Base-by-base conservation (phyloP, 2,113 vertebrate genomes). In the Oreochromis tanganicae region DNA sequence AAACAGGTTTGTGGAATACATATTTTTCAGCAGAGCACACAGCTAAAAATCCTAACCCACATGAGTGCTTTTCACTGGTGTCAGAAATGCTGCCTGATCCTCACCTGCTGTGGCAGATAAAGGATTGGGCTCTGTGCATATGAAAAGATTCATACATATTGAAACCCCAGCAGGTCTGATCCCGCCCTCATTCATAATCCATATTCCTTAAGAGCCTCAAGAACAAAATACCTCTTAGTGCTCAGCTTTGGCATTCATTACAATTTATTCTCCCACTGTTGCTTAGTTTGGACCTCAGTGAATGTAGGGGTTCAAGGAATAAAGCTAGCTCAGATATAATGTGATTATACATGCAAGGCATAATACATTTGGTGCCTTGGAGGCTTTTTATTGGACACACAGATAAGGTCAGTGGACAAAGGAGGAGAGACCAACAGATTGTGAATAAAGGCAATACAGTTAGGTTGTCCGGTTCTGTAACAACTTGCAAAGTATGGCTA, bases 91-190 rank as follows among this genome's bases (percentile, higher is more conserved):
- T 88, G 86, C 89, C 85, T 90, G 87, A 56, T 83, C 85, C 79
- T 89, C 91, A 93, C 96, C 95, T 93, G 93, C 95, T 90, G 94
- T 16, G 73, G 78, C 9, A 82, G 50, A 96, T 92, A 96, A 93
- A 93, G 91, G 91, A 78, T 63, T 7, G 12, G 52, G 89, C 83
- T 80, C 19, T 16, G 55, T 88, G 91, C 88, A 94, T 85, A 94
- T 93, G 85, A 94, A 96, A 94, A 94, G 86, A 56, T 87, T 94
- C 92, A 95, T 96, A 89, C 95, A 96, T 95, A 95, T 94, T 95
- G 91, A 95, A 95, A 93, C 92, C 95, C 88, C 95, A 95, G 93
- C 94, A 87, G 93, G 94, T 90, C 92, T 83, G 86, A 89, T 93
- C 90, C 92, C 75, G 27, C 89, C 88, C 88, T 87, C 85, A 91